These are phyloP conservation scores for Fistularia tabacaria DNA, from an alignment of 2,797 vertebrate species.

Conservation along the genomic window DNA sequence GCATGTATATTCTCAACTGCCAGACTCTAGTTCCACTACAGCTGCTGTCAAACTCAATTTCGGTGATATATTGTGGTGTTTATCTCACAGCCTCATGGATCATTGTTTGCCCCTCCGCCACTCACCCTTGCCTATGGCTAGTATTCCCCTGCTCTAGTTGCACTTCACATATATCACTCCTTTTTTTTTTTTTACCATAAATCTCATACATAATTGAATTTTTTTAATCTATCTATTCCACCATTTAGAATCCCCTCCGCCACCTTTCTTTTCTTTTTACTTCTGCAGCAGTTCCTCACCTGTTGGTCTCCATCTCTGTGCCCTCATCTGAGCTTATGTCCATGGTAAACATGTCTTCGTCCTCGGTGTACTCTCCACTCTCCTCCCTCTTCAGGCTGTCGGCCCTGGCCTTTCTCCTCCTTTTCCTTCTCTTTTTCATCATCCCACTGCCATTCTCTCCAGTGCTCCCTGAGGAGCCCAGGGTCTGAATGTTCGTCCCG, in stretches of 20 bases:
- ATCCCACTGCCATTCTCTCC: conserved; percentile 32
- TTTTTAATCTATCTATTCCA: background rate
- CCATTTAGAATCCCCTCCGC: background rate
- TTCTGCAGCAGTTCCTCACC: conserved; percentile 20
- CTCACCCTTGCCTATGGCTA: conserved; percentile 7
- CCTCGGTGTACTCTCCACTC: conserved; percentile 78
- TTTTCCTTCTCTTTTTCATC: conserved; percentile 89
- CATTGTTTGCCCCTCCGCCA: background rate
- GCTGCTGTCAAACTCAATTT: conserved; percentile 29
- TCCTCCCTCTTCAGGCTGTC: conserved; percentile 87
- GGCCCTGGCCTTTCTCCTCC: conserved; percentile 84
- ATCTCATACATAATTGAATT: background rate
- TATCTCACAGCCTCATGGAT: conserved; percentile 3
- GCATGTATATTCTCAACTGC: conserved; percentile 21
- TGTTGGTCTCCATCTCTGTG: conserved; percentile 56
- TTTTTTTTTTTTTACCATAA: background rate
- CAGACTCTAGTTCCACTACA: conserved; percentile 21
- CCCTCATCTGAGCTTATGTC: conserved; percentile 91
- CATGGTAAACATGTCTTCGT: conserved; percentile 91
- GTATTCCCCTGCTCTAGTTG: background rate
- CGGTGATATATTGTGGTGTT: conserved; percentile 23
- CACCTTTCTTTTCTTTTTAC: background rate
- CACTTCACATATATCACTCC: background rate
- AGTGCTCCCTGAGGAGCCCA: conserved; percentile 55
- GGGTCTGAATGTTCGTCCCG: conserved; percentile 24